Percentiles rank a stretch among this genome's conserved stretches.
Conservation (phyloP, 1,140 invertebrate species). For the Pemphigus obesinymphae region DNA sequence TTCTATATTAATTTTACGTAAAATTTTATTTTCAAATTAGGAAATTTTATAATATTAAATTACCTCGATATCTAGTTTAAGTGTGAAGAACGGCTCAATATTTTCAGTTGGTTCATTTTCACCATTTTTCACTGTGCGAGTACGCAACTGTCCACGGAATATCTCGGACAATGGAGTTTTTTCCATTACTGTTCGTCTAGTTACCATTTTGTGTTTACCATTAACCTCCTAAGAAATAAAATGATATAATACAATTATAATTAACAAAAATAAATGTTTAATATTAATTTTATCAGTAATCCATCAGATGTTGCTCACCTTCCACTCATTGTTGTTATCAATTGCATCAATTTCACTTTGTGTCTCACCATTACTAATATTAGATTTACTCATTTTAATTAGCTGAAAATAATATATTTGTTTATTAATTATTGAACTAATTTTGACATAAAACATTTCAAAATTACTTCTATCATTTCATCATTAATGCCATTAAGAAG, state of each 20-base stretch:
- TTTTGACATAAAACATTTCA: background rate
- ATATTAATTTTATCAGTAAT: background rate
- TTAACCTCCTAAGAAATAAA: conserved; percentile 40
- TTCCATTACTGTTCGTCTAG: conserved; percentile 61
- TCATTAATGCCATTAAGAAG: conserved; percentile 90
- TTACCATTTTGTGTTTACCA: conserved; percentile 78
- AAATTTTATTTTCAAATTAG: too few species aligned
- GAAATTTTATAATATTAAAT: conserved; percentile 37
- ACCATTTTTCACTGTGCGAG: conserved; percentile 71
- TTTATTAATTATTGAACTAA: background rate
- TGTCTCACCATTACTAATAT: conserved; percentile 52
- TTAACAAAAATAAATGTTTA: background rate
- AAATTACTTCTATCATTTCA: conserved; percentile 81
- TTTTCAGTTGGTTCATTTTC: conserved; percentile 60
- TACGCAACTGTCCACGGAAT: conserved; percentile 82
- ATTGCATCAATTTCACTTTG: conserved; percentile 52
- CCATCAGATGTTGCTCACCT: conserved; percentile 58
- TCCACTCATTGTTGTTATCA: conserved; percentile 60
- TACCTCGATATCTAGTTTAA: conserved; percentile 91
- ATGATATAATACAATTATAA: background rate
- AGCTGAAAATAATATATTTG: conserved; percentile 20
- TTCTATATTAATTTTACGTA: conserved; percentile 66
- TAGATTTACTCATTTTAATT: conserved; percentile 39
- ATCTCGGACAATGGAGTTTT: conserved; percentile 87
- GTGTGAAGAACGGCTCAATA: conserved; percentile 88